Conservation (phyloP, 2,888 invertebrate species). For the Peribatodes rhomboidaria region DNA sequence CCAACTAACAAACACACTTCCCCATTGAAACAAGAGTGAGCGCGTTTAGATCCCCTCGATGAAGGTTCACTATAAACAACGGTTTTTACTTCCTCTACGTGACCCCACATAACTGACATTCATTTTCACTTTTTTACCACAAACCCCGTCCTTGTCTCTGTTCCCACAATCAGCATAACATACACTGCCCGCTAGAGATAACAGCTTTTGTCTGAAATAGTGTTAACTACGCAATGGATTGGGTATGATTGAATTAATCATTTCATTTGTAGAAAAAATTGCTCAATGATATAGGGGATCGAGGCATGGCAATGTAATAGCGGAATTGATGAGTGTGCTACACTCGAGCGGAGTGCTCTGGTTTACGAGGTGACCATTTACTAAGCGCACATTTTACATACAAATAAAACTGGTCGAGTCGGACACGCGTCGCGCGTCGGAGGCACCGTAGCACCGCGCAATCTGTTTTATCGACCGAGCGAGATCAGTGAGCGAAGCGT, state of each 20-base stretch:
- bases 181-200: slow-evolving; percentile 18
- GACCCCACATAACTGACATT: slow-evolving; percentile 47
- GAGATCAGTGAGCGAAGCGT: too few relatives aligned
- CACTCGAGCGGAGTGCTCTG: not conserved
- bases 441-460: too few relatives aligned
- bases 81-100: slow-evolving; percentile 44
- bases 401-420: too few relatives aligned
- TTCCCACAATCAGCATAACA: not conserved
- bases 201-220: not conserved
- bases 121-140: slow-evolving; percentile 39
- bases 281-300: slow-evolving; percentile 32
- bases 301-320: slow-evolving; percentile 25
- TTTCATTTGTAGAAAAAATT: slow-evolving; percentile 16
- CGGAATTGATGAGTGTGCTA: not conserved
- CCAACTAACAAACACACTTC: not conserved
- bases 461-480: too few relatives aligned
- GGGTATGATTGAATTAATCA: not conserved
- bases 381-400: not conserved
- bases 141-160: slow-evolving; percentile 8
- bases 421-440: too few relatives aligned
- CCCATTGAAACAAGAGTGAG: not conserved
- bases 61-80: slow-evolving; percentile 39
- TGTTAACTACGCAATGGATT: slow-evolving; percentile 10
- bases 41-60: slow-evolving; percentile 12
- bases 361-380: slow-evolving; percentile 2